These are phyloP conservation scores for Morone chrysops DNA, from an alignment of 2,113 vertebrate species.

Conservation along the genomic window DNA sequence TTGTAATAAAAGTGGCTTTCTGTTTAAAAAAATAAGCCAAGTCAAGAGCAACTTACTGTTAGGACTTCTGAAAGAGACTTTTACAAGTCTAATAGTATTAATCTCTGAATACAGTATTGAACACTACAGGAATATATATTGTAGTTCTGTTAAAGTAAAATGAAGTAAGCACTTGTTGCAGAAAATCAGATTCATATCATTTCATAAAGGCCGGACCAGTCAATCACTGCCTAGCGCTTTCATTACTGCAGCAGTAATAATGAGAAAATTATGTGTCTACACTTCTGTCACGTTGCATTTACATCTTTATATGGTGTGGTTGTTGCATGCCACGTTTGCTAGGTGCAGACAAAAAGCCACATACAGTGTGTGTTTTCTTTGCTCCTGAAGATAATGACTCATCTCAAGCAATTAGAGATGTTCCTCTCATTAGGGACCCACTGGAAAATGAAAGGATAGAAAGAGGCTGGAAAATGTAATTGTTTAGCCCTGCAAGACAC, in stretches of 20 bases:
- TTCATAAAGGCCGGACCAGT: constrained; percentile 25
- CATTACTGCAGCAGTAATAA: constrained; percentile 36
- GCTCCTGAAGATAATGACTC: constrained; percentile 78
- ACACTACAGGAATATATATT: background rate
- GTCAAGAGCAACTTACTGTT: background rate
- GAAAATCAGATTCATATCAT: background rate
- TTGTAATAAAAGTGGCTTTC: background rate
- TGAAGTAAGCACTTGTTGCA: background rate
- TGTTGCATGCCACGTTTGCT: constrained; percentile 20
- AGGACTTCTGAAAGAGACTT: background rate
- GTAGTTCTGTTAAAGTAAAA: background rate
- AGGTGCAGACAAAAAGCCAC: background rate
- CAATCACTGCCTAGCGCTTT: constrained; percentile 5
- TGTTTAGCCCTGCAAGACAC: constrained; percentile 34
- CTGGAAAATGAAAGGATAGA: constrained; percentile 57
- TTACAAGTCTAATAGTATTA: background rate
- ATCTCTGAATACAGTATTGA: background rate
- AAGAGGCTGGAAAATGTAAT: constrained; percentile 18
- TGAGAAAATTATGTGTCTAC: constrained; percentile 35
- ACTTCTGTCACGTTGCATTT: background rate
- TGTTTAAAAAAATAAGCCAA: too few species aligned
- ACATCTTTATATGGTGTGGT: constrained; percentile 19
- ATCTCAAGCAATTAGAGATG: constrained; percentile 70
- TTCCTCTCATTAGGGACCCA: constrained; percentile 55
- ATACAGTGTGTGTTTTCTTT: constrained; percentile 52